phyloP scores from a whole-genome alignment of 2,797 vertebrate genomes.

The Coluber constrictor region DNA sequence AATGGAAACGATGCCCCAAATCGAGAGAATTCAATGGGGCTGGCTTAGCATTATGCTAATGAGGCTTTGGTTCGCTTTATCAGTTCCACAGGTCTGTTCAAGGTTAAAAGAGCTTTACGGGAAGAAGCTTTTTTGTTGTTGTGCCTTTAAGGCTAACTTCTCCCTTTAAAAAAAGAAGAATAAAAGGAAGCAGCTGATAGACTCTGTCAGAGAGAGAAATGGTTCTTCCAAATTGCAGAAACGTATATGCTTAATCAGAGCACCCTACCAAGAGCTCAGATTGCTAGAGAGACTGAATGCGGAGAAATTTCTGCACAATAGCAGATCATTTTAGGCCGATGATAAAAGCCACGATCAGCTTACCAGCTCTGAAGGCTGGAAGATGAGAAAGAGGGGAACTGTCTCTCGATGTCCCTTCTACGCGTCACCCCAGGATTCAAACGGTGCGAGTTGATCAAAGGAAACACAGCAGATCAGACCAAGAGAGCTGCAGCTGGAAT shows the following conservation, averaged over 20 bases:
- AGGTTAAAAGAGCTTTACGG: conserved; percentile 42
- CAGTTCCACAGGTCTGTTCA: conserved; percentile 39
- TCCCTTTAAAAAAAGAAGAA: conserved; percentile 26
- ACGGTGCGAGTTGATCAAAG: conserved; percentile 57
- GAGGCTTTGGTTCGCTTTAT: conserved; percentile 37
- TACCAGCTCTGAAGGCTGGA: conserved; percentile 23
- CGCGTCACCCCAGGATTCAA: conserved; percentile 38
- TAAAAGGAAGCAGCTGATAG: not conserved
- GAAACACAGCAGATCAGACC: conserved; percentile 17
- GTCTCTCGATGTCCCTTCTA: conserved; percentile 15
- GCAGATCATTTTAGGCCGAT: conserved; percentile 39
- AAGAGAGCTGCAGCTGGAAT: conserved; percentile 20
- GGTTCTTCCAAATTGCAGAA: conserved; percentile 36
- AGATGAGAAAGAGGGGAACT: conserved; percentile 48
- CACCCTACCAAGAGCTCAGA: conserved; percentile 41
- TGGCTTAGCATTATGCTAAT: conserved; percentile 53
- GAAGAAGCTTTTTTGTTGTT: conserved; percentile 50
- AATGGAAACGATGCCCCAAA: conserved; percentile 45
- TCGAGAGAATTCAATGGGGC: not conserved
- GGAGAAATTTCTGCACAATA: conserved; percentile 29
- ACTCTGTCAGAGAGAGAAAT: conserved; percentile 42
- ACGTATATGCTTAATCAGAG: conserved; percentile 52
- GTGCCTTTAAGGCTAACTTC: conserved; percentile 38
- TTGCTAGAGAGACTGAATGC: conserved; percentile 45
- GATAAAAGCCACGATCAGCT: conserved; percentile 40